A percentile compares a stretch with the other conserved stretches of the same genome.
phyloP scores from a whole-genome alignment of 2,113 vertebrate genomes.

The Cyprinodon variegatus region DNA sequence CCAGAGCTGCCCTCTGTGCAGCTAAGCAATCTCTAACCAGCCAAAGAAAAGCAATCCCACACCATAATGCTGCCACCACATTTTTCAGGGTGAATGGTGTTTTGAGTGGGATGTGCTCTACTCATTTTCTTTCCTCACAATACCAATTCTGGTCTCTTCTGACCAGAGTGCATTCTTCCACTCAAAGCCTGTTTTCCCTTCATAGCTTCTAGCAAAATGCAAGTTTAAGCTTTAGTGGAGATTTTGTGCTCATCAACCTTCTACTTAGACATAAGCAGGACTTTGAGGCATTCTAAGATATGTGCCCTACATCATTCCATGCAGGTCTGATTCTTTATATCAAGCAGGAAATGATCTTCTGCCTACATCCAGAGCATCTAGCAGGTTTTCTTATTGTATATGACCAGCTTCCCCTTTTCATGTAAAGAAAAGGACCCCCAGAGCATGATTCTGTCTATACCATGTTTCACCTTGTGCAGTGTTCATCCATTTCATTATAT shows the following conservation, averaged over 20 bases:
- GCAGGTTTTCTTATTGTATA: not conserved
- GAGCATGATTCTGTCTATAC: not conserved
- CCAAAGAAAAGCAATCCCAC: not conserved
- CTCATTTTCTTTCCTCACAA: not conserved
- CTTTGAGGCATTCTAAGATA: not conserved
- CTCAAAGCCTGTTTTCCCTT: not conserved
- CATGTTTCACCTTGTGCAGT: not conserved
- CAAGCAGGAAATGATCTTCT: not conserved
- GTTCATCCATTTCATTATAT: not conserved
- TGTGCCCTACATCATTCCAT: not conserved
- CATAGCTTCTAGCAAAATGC: not conserved
- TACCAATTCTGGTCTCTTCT: not conserved
- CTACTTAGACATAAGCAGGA: not conserved
- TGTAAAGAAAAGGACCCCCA: too few species aligned
- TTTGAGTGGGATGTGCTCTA: not conserved
- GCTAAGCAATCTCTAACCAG: not conserved
- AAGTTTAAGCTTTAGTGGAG: too few species aligned
- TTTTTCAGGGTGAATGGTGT: not conserved
- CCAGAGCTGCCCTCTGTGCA: not conserved
- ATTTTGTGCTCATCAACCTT: not conserved
- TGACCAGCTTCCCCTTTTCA: not conserved
- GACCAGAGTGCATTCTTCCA: not conserved
- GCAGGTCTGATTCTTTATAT: not conserved
- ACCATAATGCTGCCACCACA: not conserved
- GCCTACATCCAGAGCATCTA: too few species aligned